Percentiles rank a stretch among this genome's conserved stretches.
Conservation (phyloP, 2,797 vertebrate species). For the Sebastes miniatus region DNA sequence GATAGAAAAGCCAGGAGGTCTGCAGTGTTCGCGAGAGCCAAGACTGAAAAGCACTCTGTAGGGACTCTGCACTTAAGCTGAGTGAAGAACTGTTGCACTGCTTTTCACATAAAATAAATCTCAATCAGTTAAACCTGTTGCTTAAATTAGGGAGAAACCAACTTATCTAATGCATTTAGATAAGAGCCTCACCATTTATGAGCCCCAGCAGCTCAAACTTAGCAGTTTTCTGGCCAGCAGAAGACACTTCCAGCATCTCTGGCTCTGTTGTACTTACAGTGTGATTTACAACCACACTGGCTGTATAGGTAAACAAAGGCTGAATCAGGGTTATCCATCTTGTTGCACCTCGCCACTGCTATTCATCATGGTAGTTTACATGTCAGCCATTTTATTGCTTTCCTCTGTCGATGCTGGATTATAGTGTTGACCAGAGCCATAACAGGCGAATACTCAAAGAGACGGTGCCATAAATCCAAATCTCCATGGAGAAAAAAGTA, state of each 20-base stretch:
- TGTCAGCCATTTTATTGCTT: slow-evolving; percentile 46
- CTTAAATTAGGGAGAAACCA: not conserved
- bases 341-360: not conserved
- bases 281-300: slow-evolving; percentile 34
- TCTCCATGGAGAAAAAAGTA: slow-evolving; percentile 13
- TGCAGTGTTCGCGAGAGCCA: not conserved
- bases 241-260: not conserved
- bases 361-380: slow-evolving; percentile 59
- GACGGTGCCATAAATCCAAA: slow-evolving; percentile 39
- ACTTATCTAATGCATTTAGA: not conserved
- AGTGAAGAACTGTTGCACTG: not conserved
- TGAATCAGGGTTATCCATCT: slow-evolving; percentile 35
- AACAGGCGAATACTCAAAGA: slow-evolving; percentile 21
- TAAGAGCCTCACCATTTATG: not conserved
- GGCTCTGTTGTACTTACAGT: not conserved
- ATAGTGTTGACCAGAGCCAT: slow-evolving; percentile 25
- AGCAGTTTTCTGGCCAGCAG: not conserved
- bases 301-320: slow-evolving; percentile 47
- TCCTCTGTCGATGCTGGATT: slow-evolving; percentile 21
- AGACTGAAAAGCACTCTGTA: not conserved
- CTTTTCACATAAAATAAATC: not conserved
- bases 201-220: not conserved
- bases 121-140: not conserved
- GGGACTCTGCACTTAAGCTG: not conserved
- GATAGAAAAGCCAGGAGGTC: not conserved